Conservation (phyloP, 2,888 invertebrate species). For the Zaprionus lineosus region DNA sequence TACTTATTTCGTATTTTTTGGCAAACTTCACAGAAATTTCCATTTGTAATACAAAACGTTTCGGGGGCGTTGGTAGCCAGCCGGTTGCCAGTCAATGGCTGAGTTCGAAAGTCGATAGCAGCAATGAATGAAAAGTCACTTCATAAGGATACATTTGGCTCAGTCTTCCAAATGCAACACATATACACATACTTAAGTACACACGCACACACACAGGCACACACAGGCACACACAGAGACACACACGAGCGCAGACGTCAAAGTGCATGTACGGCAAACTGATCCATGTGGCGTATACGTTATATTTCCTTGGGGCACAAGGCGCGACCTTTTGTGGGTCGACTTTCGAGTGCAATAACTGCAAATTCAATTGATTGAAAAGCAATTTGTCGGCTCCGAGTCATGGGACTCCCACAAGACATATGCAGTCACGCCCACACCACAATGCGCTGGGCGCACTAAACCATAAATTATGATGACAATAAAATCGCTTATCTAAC, state of each 20-base stretch:
- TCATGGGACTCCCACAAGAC: constrained; percentile 32
- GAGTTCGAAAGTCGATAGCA: constrained; percentile 37
- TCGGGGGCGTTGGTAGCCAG: constrained; percentile 60
- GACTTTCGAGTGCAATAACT: constrained; percentile 73
- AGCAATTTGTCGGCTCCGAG: constrained; percentile 60
- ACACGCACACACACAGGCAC: background rate
- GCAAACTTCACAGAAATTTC: constrained; percentile 65
- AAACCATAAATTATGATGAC: constrained; percentile 67
- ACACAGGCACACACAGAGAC: background rate
- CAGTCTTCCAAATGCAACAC: too few species aligned
- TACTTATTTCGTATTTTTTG: constrained; percentile 36
- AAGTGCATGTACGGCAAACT: background rate
- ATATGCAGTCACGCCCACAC: constrained; percentile 42
- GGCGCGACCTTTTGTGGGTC: constrained; percentile 39
- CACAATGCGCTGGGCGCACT: constrained; percentile 48
- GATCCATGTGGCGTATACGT: constrained; percentile 44
- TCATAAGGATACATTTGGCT: constrained; percentile 6
- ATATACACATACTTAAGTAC: background rate
- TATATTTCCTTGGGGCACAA: constrained; percentile 54
- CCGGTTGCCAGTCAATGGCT: constrained; percentile 67
- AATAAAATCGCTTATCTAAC: constrained; percentile 63
- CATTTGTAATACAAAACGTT: constrained; percentile 73
- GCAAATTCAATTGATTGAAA: constrained; percentile 75
- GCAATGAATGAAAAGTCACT: constrained; percentile 48
- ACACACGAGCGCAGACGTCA: background rate